Base-by-base conservation (phyloP, 1,140 invertebrate species). In the Drosophila paulistorum region DNA sequence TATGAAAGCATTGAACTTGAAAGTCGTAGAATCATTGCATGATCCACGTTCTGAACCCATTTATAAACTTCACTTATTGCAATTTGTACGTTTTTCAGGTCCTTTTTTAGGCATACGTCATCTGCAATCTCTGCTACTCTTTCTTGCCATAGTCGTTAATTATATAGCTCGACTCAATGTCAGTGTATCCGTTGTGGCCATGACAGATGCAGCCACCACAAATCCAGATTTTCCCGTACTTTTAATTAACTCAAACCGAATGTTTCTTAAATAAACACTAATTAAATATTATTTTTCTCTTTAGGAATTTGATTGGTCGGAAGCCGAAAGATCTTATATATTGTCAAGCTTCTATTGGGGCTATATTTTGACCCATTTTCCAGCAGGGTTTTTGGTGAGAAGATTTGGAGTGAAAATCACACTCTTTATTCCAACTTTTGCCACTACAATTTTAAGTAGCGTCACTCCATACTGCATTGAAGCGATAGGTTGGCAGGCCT, bases 141-240 rank as follows among this genome's bases (percentile, higher is more conserved):
- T 95, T 72, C 62, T 95, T 9, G 93, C 94, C 2, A 94, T 95
- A 74, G 76, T 93, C 0, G 92, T 94, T 13, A 94, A 94, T 0
- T 95, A 95, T 71, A 93, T 93, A 17, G 93, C 94, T 68, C 91
- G 95, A 58, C 94, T 95, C 10, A 95, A 94, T 62, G 93, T 95
- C 72, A 95, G 95, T 37, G 95, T 96, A 60, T 94, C 94, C 0
- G 93, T 96, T n/a, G 95, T 96, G 0, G 95, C 95, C 30, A 96
- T 96, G 95, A 95, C 94, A 1, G 92, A 95, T 70, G 64, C 78
- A 6, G 71, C 64, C 1, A 74, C 74, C 13, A 68, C 78, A 54
- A 91, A 89, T 79, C 63, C 68, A 0, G 57, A 89, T 26, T 89
- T 89, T 72, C 81, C 78, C 9, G 89, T 90, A 70, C 59, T 54